Base-by-base conservation (phyloP, 2,888 invertebrate genomes). In the Cactoblastis cactorum region DNA sequence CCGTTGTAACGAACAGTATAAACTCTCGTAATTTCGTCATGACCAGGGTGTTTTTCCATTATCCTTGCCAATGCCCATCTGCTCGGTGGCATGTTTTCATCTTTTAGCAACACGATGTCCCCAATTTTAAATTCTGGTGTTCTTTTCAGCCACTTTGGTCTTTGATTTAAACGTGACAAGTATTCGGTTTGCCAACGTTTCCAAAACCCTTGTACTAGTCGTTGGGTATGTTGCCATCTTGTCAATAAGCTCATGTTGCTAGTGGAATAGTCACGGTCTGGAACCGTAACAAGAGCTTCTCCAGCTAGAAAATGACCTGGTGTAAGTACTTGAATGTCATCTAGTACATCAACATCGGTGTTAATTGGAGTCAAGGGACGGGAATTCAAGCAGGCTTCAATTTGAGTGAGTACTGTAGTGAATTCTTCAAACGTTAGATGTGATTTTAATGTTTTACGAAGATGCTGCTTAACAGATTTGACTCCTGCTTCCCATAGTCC, bases 401-500 rank as follows among this genome's bases (percentile, higher is more conserved):
- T n/a, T n/a, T n/a, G n/a, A n/a, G n/a, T n/a, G n/a, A n/a, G n/a
- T n/a, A n/a, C n/a, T n/a, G n/a, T n/a, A n/a, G n/a, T n/a, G n/a
- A n/a, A n/a, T n/a, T n/a, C n/a, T n/a, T n/a, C n/a, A n/a, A n/a
- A n/a, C n/a, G n/a, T n/a, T n/a, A n/a, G n/a, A n/a, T n/a, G n/a
- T n/a, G n/a, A n/a, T n/a, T n/a, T n/a, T n/a, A n/a, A n/a, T n/a
- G n/a, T n/a, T n/a, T n/a, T n/a, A n/a, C n/a, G n/a, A n/a, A n/a
- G n/a, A n/a, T n/a, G n/a, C n/a, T n/a, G n/a, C n/a, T n/a, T n/a
- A n/a, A n/a, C n/a, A n/a, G n/a, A n/a, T n/a, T n/a, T n/a, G n/a
- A n/a, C n/a, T n/a, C n/a, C n/a, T n/a, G n/a, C n/a, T n/a, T 62
- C 58, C 60, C 60, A 61, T 4, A 22, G 22, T 5, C 22, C 22